These are phyloP conservation scores for Diuraphis noxia DNA, from an alignment of 1,140 invertebrate species.

Conservation along the genomic window DNA sequence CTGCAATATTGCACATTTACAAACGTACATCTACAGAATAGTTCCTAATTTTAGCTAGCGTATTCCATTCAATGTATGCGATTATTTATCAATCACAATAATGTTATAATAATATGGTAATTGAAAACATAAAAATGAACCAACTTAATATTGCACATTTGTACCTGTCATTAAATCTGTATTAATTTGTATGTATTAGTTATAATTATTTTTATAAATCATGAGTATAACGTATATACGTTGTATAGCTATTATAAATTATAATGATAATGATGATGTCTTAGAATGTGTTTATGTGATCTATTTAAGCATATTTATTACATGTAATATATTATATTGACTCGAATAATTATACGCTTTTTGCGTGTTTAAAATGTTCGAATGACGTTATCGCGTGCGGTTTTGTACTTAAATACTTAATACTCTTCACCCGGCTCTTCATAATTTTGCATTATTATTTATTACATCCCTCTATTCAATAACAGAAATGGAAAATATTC, in stretches of 20 bases:
- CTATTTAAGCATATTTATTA: neutral
- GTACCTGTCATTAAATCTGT: neutral
- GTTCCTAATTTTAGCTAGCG: neutral
- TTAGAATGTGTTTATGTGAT: neutral
- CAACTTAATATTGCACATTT: neutral
- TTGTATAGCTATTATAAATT: neutral
- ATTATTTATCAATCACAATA: too few species aligned
- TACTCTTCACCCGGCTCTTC: neutral
- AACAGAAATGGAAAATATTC: neutral
- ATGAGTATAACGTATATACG: neutral
- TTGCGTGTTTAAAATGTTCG: neutral
- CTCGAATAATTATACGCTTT: neutral
- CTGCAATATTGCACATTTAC: neutral
- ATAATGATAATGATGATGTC: neutral
- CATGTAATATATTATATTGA: neutral
- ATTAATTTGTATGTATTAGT: neutral
- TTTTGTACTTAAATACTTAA: conserved; percentile 8
- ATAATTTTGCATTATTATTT: neutral
- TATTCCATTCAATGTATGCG: neutral
- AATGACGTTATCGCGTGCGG: neutral
- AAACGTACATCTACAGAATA: too few species aligned
- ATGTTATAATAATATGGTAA: neutral
- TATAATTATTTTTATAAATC: neutral
- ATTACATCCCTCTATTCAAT: neutral
- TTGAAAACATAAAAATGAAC: neutral